phyloP scores from a whole-genome alignment of 2,888 invertebrate species.

The Malachius bipustulatus region DNA sequence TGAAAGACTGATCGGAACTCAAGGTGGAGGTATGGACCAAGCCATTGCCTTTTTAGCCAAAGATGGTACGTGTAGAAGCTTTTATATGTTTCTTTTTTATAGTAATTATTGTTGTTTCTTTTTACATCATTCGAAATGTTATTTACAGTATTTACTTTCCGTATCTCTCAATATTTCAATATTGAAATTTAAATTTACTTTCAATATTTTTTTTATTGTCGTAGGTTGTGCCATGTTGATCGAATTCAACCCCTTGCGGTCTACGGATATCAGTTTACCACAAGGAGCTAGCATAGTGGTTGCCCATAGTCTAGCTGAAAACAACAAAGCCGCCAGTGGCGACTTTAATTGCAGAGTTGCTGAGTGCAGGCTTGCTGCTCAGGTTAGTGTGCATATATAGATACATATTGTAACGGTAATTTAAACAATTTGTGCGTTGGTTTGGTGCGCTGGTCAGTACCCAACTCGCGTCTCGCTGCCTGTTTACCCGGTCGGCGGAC shows the following conservation, averaged over 20 bases:
- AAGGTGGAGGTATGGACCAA: constrained; percentile 99
- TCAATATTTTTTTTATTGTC: not conserved
- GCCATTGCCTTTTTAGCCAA: constrained; percentile 90
- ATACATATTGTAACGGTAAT: too few species aligned
- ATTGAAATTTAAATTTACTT: not conserved
- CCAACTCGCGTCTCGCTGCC: too few species aligned
- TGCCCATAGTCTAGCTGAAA: constrained; percentile 76
- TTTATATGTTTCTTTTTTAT: too few species aligned
- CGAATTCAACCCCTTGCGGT: constrained; percentile 79
- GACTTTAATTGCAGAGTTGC: constrained; percentile 89
- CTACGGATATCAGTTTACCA: constrained; percentile 70
- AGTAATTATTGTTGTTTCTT: too few species aligned
- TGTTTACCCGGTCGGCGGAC: too few species aligned
- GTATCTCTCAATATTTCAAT: too few species aligned
- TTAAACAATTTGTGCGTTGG: too few species aligned
- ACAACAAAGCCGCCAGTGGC: constrained; percentile 88
- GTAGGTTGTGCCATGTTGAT: constrained; percentile 79
- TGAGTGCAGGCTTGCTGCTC: constrained; percentile 86
- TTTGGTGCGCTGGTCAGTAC: too few species aligned
- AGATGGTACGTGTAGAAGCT: too few species aligned
- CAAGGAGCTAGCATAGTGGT: constrained; percentile 80
- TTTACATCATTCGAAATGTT: too few species aligned
- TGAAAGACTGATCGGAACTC: constrained; percentile 92
- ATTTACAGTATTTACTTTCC: too few species aligned
- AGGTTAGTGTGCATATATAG: constrained; percentile 41